Base-by-base conservation (phyloP, 2,113 vertebrate species). In the Macquaria australasica region DNA sequence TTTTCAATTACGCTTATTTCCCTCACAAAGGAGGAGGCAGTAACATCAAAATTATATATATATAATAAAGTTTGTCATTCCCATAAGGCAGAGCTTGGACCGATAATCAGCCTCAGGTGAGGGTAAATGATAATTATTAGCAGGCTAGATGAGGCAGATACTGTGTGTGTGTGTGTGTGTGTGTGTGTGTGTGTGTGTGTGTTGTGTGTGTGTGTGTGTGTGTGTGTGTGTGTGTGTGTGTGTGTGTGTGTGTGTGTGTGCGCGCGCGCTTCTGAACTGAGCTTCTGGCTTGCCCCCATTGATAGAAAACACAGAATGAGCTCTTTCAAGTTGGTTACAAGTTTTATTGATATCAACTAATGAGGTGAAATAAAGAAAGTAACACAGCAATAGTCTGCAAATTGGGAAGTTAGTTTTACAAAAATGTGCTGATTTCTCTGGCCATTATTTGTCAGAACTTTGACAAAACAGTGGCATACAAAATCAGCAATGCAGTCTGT, bases 261-360 rank as follows among this genome's bases (percentile, higher is more conserved):
- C n/a, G n/a, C n/a, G n/a, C n/a, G n/a, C n/a, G n/a, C n/a, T n/a
- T n/a, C n/a, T n/a, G n/a, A n/a, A n/a, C n/a, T n/a, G n/a, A n/a
- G n/a, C 66, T 45, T 75, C 28, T 48, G 31, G 62, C 56, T 60
- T 11, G 4, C 6, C n/a, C 7, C 20, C 16, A 58, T 66, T 43
- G 39, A 73, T 56, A 71, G 23, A 58, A 59, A 80, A 71, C 7
- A 70, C n/a, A 62, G 21, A 67, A 23, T 8, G 8, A 16, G 31
- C 8, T 34, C 45, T 56, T 74, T 79, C 45, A 73, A 63, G 48
- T 48, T 63, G 39, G 39, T 69, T 71, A 16, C 69, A 51, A 3
- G 51, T 72, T 55, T 55, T 73, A 83, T 83, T 83, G 76, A 77
- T 73, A 70, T 15, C 23, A 67, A 9, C 76, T 82, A 88, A 86